A percentile compares a stretch with the other conserved stretches of the same genome.
These are phyloP conservation scores for Zaprionus camerounensis DNA, from an alignment of 1,140 invertebrate species.

Conservation along the genomic window DNA sequence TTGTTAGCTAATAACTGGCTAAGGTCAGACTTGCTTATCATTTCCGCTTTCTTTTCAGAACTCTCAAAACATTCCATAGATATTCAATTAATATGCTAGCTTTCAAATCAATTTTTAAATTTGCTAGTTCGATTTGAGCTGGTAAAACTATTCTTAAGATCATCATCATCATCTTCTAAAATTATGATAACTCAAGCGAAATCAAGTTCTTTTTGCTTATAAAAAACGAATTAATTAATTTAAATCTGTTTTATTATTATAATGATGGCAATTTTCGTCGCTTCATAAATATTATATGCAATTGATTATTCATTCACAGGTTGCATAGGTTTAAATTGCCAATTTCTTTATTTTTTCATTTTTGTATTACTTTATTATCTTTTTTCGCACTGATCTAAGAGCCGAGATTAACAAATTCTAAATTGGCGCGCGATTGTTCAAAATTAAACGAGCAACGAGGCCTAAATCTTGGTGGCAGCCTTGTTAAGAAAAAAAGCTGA, in stretches of 20 bases:
- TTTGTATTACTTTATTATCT: constrained; percentile 14
- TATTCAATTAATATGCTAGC: constrained; percentile 1
- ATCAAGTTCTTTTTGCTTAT: constrained; percentile 39
- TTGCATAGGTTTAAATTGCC: constrained; percentile 66
- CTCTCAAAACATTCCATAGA: constrained; percentile 19
- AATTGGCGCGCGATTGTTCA: constrained; percentile 54
- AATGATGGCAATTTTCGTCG: constrained; percentile 19
- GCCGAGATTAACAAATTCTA: constrained; percentile 63
- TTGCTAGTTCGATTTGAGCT: background rate
- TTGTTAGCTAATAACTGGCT: constrained; percentile 41
- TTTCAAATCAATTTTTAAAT: too few relatives aligned
- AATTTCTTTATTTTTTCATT: constrained; percentile 47
- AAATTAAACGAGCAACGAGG: constrained; percentile 89
- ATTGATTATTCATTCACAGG: constrained; percentile 65
- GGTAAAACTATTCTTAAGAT: constrained; percentile 10
- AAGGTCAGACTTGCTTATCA: constrained; percentile 29
- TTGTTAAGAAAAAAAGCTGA: constrained; percentile 87
- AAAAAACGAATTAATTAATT: constrained; percentile 33
- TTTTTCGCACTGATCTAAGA: constrained; percentile 33
- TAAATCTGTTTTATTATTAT: constrained; percentile 26
- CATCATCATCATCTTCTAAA: background rate
- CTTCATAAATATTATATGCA: constrained; percentile 36
- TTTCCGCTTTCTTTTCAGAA: background rate
- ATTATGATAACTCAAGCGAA: constrained; percentile 28
- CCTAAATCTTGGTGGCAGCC: constrained; percentile 96